Percentiles rank a stretch among this genome's conserved stretches.
These are phyloP conservation scores for Nomada ferruginata DNA, from an alignment of 2,888 invertebrate species.

Conservation along the genomic window DNA sequence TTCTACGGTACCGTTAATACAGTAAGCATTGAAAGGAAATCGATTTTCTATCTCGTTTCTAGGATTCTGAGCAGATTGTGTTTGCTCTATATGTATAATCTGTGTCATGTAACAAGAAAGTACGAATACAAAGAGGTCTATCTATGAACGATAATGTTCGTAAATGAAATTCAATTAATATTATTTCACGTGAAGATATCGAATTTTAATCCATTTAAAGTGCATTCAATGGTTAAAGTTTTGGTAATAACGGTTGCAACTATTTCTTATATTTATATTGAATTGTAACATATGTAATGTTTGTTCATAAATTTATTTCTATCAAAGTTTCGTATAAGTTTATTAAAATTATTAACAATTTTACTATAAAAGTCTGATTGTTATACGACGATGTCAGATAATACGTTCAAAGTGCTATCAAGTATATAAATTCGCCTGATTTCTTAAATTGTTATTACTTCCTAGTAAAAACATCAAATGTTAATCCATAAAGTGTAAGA, in stretches of 20 bases:
- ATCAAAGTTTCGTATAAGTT: not conserved
- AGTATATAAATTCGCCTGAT: too few species aligned
- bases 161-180: not conserved
- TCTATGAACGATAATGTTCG: not conserved
- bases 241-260: too few species aligned
- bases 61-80: not conserved
- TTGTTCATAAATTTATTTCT: not conserved
- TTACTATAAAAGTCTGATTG: too few species aligned
- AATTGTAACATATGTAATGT: constrained; percentile 19
- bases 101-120: not conserved
- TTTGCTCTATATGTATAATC: not conserved
- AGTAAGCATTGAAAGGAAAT: constrained; percentile 14
- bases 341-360: too few species aligned
- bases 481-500: too few species aligned
- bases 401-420: too few species aligned
- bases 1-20: not conserved
- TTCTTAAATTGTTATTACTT: too few species aligned
- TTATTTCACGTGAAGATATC: not conserved
- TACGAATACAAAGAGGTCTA: not conserved
- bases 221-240: not conserved
- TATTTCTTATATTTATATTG: constrained; percentile 5
- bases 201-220: not conserved
- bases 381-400: too few species aligned
- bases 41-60: not conserved
- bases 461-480: too few species aligned